These are phyloP conservation scores for Scaptodrosophila lebanonensis DNA, from an alignment of 1,140 invertebrate genomes.

Conservation along the genomic window DNA sequence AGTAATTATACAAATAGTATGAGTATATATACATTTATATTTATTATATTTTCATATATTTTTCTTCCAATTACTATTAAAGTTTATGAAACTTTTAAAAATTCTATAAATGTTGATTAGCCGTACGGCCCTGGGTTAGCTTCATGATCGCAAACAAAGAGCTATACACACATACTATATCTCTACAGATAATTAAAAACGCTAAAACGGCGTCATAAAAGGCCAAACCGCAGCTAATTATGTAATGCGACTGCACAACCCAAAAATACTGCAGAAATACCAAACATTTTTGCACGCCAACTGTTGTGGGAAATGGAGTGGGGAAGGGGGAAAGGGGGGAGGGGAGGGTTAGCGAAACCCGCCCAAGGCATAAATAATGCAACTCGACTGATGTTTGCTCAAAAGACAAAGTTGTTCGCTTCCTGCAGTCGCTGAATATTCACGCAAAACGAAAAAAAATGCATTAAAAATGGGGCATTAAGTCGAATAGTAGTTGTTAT, in stretches of 20 bases:
- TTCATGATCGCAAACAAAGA: no score
- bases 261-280: constrained; percentile 17
- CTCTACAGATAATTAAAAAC: constrained; percentile 36
- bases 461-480: constrained; percentile 26
- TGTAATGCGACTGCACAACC: constrained; percentile 25
- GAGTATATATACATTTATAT: no score
- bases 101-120: no score
- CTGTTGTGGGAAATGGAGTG: constrained; percentile 26
- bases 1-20: no score
- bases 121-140: no score
- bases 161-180: no score
- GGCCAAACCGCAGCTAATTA: constrained; percentile 26
- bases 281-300: constrained; percentile 26
- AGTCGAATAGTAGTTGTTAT: constrained; percentile 11
- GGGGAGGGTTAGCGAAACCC: constrained; percentile 13
- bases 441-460: constrained; percentile 12
- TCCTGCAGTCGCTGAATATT: constrained; percentile 19
- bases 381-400: constrained; percentile 6
- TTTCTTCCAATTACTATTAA: no score
- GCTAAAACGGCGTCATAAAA: constrained; percentile 31
- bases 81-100: no score
- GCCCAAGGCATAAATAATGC: constrained; percentile 10
- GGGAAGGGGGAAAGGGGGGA: constrained; percentile 17
- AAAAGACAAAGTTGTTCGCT: constrained; percentile 4
- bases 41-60: no score